These are phyloP conservation scores for Harpagoxenus sublaevis DNA, from an alignment of 2,888 invertebrate species.

Conservation along the genomic window DNA sequence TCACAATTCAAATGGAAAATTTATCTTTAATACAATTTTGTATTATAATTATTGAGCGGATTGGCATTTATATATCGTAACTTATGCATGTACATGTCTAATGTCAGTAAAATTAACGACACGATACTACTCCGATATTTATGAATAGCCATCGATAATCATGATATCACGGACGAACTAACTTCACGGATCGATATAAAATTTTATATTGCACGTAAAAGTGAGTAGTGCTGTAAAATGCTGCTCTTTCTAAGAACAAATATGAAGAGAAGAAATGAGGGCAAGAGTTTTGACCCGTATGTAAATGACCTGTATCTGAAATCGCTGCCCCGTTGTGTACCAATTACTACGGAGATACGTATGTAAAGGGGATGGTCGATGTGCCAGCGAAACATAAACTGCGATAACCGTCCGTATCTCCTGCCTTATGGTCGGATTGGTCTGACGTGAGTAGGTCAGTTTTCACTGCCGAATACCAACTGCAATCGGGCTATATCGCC, in stretches of 20 bases:
- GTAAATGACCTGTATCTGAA: slow-evolving; percentile 72
- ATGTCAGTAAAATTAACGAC: not conserved
- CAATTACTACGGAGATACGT: slow-evolving; percentile 72
- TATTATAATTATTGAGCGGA: slow-evolving; percentile 5
- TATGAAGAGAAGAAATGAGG: not conserved
- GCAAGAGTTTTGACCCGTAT: slow-evolving; percentile 30
- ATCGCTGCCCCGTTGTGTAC: slow-evolving; percentile 74
- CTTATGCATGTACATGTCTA: slow-evolving; percentile 5
- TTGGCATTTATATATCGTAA: not conserved
- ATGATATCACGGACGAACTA: not conserved
- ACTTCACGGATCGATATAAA: slow-evolving; percentile 18
- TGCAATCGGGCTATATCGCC: slow-evolving; percentile 30
- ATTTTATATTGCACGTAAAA: slow-evolving; percentile 9
- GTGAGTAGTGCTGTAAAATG: not conserved
- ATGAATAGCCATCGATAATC: not conserved
- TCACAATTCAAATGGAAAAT: not conserved
- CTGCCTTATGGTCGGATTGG: slow-evolving; percentile 65
- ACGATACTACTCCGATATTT: not conserved
- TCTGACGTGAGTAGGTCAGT: slow-evolving; percentile 55
- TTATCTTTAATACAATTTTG: slow-evolving; percentile 9
- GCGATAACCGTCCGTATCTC: slow-evolving; percentile 72
- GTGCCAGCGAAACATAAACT: slow-evolving; percentile 67
- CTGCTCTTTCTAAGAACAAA: not conserved
- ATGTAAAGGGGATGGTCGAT: slow-evolving; percentile 70
- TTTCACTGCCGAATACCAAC: slow-evolving; percentile 51